Base-by-base conservation (phyloP, 2,113 vertebrate genomes). In the Corythaeola cristata region DNA sequence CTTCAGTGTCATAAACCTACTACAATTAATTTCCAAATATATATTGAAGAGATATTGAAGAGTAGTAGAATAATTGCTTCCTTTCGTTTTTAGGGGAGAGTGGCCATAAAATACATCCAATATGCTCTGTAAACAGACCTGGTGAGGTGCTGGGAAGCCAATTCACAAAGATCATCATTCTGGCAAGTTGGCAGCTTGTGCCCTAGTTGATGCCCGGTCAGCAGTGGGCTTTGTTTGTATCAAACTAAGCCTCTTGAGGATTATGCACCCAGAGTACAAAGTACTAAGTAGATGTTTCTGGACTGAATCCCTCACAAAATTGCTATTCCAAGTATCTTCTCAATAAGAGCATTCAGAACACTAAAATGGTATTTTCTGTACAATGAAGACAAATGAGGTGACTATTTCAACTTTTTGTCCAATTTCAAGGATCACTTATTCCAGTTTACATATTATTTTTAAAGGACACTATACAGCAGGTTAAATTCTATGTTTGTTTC, bases 101-200 rank as follows among this genome's bases (percentile, higher is more conserved):
- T 3, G 14, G 41, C 15, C 39, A 76, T 22, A 24, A 90, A 80
- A 50, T 15, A 62, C 5, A 72, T 8, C 8, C 33, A 39, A 67
- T 8, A 19, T 0, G 0, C 33, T n/a, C 30, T 22, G 47, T 22
- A 55, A 88, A 79, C 5, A 6, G 26, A 79, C 11, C 19, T 5
- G 2, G 27, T 7, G 18, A 75, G 63, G 45, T 55, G 32, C 24
- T 55, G 39, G n/a, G 28, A 66, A 85, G 75, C 35, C 32, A 62
- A 21, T 39, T 81, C 80, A 76, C 47, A 55, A 50, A 0, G 0
- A 80, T 74, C 21, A 39, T 18, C n/a, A 19, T 39, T 22, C 67
- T 56, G 41, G 53, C 58, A 72, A 41, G 27, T 4, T 47, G 59
- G 49, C 37, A 58, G 21, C 30, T 53, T 52, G 30, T 62, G 23